Conservation (phyloP, 2,797 vertebrate species). For the Acipenser transmontanus region DNA sequence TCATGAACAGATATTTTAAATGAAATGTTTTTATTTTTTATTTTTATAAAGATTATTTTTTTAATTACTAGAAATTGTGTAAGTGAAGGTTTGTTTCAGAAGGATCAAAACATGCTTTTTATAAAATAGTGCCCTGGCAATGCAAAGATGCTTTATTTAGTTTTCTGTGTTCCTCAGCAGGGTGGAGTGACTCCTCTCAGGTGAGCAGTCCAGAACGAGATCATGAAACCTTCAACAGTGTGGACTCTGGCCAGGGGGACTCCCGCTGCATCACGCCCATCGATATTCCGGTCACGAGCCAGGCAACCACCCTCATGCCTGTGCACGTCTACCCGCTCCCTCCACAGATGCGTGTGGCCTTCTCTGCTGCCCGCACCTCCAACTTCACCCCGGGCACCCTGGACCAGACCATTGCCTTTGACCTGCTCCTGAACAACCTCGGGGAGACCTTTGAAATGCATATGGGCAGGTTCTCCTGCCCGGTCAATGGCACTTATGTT, state of each 20-base stretch:
- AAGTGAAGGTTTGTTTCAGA: too few species aligned
- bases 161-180: slow-evolving; percentile 45
- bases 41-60: too few species aligned
- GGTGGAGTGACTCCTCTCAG: slow-evolving; percentile 90
- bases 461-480: slow-evolving; percentile 85
- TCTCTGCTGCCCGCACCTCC: slow-evolving; percentile 86
- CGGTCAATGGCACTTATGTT: slow-evolving; percentile 83
- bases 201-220: slow-evolving; percentile 87
- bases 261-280: slow-evolving; percentile 73
- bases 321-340: slow-evolving; percentile 80
- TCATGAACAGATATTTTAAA: too few species aligned
- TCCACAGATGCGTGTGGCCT: slow-evolving; percentile 87
- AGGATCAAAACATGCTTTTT: too few species aligned
- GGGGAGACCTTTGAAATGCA: slow-evolving; percentile 86
- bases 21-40: too few species aligned
- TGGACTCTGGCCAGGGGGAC: slow-evolving; percentile 83
- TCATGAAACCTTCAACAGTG: slow-evolving; percentile 65
- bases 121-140: too few species aligned
- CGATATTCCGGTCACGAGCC: slow-evolving; percentile 70
- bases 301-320: slow-evolving; percentile 71
- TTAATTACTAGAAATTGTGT: too few species aligned
- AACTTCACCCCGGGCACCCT: slow-evolving; percentile 91
- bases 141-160: slow-evolving; percentile 11
- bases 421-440: slow-evolving; percentile 85
- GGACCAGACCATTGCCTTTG: slow-evolving; percentile 92